Conservation (phyloP, 2,113 vertebrate genomes). For the Podocnemis expansa region DNA sequence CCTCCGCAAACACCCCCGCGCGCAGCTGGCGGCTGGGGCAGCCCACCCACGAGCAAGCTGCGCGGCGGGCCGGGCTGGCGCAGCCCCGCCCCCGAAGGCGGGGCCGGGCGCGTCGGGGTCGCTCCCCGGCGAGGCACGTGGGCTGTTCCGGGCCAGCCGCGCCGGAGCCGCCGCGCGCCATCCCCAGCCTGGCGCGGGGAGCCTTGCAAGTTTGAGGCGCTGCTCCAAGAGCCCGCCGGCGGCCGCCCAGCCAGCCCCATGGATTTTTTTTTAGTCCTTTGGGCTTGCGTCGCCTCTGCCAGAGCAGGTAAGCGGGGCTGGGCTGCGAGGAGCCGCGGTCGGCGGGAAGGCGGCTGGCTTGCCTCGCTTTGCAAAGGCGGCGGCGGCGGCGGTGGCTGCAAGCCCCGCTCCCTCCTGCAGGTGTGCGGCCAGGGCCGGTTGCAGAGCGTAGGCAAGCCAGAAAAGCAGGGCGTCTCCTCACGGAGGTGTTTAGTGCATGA, state of each 20-base stretch:
- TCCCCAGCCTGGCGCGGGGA: background rate
- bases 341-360: background rate
- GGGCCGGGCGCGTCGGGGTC: background rate
- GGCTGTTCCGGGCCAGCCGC: conserved; percentile 66
- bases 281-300: conserved; percentile 79
- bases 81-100: background rate
- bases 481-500: no score
- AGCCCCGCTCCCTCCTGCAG: no score
- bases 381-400: no score
- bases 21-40: background rate
- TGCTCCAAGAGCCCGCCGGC: background rate
- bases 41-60: no score
- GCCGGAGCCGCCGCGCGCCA: background rate
- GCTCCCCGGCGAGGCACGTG: conserved; percentile 50
- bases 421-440: no score
- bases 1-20: background rate
- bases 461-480: no score
- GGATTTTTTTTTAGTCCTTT: conserved; percentile 83
- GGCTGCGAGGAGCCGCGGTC: background rate
- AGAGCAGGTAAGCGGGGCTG: conserved; percentile 81
- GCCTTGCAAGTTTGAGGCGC: background rate
- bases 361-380: background rate
- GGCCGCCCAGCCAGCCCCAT: conserved; percentile 61
- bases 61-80: background rate
- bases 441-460: no score